These are phyloP conservation scores for Nemoura dubitans DNA, from an alignment of 2,888 invertebrate species.

Conservation along the genomic window DNA sequence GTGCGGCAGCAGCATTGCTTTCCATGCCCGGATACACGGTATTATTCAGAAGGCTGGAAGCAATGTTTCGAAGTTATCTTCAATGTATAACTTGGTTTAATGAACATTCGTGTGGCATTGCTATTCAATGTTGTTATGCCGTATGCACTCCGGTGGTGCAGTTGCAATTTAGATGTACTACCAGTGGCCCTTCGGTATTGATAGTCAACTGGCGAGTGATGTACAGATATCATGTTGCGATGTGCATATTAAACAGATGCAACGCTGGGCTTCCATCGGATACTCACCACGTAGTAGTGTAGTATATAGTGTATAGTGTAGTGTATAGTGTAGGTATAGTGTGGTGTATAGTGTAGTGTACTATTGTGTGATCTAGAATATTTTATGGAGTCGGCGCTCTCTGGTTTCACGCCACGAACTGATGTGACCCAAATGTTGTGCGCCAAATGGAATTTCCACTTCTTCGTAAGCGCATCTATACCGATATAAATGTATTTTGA, in stretches of 20 bases:
- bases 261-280: neutral
- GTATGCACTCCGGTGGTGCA: neutral
- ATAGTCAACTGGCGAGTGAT: neutral
- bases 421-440: neutral
- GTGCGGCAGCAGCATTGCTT: neutral
- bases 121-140: neutral
- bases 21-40: neutral
- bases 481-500: neutral
- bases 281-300: neutral
- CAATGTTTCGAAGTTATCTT: neutral
- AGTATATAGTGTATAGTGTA: no score
- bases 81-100: neutral
- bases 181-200: neutral
- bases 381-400: neutral
- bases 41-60: neutral
- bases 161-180: neutral
- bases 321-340: no score
- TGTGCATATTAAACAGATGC: neutral
- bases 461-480: neutral
- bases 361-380: no score
- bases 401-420: neutral
- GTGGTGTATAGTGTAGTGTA: no score
- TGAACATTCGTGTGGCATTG: neutral
- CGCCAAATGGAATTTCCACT: neutral
- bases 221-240: neutral